These are phyloP conservation scores for Crotophaga sulcirostris DNA, from an alignment of 2,113 vertebrate species.

Conservation along the genomic window DNA sequence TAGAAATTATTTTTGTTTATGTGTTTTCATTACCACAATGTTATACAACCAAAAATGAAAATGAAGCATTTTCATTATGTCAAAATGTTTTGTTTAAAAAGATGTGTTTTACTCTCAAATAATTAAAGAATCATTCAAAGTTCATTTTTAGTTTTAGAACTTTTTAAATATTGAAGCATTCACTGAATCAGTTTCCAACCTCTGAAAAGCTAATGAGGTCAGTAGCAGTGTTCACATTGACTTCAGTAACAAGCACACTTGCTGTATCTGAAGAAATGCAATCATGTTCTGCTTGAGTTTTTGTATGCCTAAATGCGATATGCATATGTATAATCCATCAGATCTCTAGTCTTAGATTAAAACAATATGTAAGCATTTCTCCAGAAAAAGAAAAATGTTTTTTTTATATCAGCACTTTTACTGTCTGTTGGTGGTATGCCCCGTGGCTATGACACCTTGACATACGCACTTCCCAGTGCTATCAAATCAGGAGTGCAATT, in stretches of 20 bases:
- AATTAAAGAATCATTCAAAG: neutral
- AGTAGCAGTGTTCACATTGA: neutral
- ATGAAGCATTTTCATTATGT: neutral
- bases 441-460: neutral
- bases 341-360: neutral
- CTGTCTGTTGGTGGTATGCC: neutral
- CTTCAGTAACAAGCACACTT: neutral
- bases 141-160: neutral
- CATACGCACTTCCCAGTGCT: neutral
- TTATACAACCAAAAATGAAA: neutral
- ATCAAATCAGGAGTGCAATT: constrained; percentile 25
- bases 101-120: neutral
- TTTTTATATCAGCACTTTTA: neutral
- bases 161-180: neutral
- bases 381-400: neutral
- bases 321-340: neutral
- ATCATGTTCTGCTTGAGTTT: neutral
- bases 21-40: neutral
- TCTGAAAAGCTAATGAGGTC: neutral
- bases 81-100: neutral
- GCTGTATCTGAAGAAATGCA: neutral
- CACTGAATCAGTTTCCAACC: neutral
- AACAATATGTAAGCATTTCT: neutral
- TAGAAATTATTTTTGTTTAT: neutral
- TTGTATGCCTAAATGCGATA: neutral